phyloP scores from a whole-genome alignment of 2,888 invertebrate species.

The Lissocephala sabroskyi region DNA sequence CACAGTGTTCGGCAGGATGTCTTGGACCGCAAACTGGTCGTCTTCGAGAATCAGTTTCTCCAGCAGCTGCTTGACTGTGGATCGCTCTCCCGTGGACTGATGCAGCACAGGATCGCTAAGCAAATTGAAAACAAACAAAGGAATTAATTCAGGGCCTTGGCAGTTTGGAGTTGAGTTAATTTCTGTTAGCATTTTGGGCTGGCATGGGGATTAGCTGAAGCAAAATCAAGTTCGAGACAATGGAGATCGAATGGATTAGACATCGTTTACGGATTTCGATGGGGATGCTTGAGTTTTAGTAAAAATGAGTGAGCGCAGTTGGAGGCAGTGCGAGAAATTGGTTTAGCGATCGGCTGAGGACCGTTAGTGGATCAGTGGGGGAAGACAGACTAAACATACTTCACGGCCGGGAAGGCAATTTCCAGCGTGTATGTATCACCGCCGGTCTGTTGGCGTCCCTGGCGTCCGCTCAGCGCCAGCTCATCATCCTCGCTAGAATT shows the following conservation, averaged over 20 bases:
- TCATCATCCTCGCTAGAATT: constrained; percentile 65
- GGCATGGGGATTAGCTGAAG: constrained; percentile 1
- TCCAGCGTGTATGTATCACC: constrained; percentile 90
- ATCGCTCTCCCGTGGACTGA: constrained; percentile 88
- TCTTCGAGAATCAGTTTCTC: constrained; percentile 94
- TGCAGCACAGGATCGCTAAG: constrained; percentile 90
- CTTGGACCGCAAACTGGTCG: constrained; percentile 94
- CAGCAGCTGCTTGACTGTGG: constrained; percentile 86
- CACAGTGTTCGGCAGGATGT: constrained; percentile 93
- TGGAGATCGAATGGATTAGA: constrained; percentile 2
- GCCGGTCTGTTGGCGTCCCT: constrained; percentile 86
- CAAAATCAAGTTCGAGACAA: constrained; percentile 1
- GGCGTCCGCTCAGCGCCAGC: constrained; percentile 74
- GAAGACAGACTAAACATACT: constrained; percentile 77
- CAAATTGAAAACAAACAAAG: not conserved
- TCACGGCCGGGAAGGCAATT: constrained; percentile 92
- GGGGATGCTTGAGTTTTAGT: not conserved
- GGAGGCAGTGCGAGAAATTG: constrained; percentile 29
- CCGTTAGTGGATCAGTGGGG: constrained; percentile 20
- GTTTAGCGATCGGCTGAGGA: constrained; percentile 31
- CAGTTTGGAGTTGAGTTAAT: not conserved
- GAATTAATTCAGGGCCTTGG: not conserved
- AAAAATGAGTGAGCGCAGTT: constrained; percentile 11
- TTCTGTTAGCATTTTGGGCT: constrained; percentile 8
- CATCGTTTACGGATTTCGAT: no score